Base-by-base conservation (phyloP, 2,888 invertebrate species). In the Drosophila formosana region DNA sequence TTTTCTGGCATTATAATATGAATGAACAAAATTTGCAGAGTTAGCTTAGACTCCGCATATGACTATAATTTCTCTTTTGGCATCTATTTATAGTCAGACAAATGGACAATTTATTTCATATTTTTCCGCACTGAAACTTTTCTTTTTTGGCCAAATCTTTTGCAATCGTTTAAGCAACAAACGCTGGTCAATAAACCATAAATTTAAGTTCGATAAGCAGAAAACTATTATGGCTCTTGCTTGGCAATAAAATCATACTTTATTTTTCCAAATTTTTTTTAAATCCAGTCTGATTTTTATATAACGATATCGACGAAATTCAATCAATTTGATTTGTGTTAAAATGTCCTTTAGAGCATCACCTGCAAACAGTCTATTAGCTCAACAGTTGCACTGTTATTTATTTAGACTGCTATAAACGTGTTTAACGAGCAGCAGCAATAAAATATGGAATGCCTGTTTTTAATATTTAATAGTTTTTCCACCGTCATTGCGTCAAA, bases 371-470 rank as follows among this genome's bases (percentile, higher is more conserved):
- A 8, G 18, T 41, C 39, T 41, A 41, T 41, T 41, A 41, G 18
- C 39, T 18, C 7, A 41, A 41, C n/a, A n/a, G 37, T 37, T 4
- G 7, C 39, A 18, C 13, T 6, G 9, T 30, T 65, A 34, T 65
- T 46, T 46, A 30, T 41, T 28, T 18, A 37, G 37, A n/a, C n/a
- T 37, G 37, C 37, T 37, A 37, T 37, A 37, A 37, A 37, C 37
- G 37, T 37, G 37, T 37, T 37, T 37, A 37, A 37, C 37, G 37
- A 37, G 37, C n/a, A n/a, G n/a, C 28, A 30, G 23, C 18, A 52
- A 49, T 34, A 67, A 41, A 46, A 32, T 34, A 37, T 23, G 34
- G 58, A 75, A 60, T 41, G 6, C 7, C 43, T 9, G 23, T n/a
- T 26, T 34, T 45, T 46, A 41, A 61, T 51, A 65, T 50, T 64